Percentiles rank a stretch among this genome's conserved stretches.
phyloP scores from a whole-genome alignment of 2,888 invertebrate species.

The Slavum lentiscoides region DNA sequence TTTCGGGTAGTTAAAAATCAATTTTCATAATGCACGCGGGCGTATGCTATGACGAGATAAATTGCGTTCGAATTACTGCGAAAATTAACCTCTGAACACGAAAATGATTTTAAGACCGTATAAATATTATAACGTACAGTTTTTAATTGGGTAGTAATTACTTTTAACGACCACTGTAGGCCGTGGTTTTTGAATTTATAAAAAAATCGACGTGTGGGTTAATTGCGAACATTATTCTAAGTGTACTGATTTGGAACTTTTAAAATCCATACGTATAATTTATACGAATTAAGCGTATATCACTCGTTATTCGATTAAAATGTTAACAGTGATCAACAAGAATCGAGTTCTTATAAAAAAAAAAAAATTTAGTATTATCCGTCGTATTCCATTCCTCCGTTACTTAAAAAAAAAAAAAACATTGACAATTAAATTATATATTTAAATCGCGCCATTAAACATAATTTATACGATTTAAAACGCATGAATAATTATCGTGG shows the following conservation, averaged over 20 bases:
- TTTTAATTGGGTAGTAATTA: not conserved
- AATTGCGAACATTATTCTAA: not conserved
- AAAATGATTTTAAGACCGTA: not conserved
- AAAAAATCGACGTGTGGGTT: no score
- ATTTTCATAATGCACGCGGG: no score
- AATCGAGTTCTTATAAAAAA: no score
- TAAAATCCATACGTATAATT: not conserved
- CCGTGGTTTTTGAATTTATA: not conserved
- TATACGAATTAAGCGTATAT: no score
- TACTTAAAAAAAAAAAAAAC: not conserved
- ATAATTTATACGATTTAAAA: not conserved
- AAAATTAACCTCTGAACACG: not conserved
- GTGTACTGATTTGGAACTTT: not conserved
- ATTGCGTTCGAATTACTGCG: not conserved
- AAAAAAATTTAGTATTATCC: not conserved
- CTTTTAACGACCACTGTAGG: not conserved
- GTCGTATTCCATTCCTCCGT: not conserved
- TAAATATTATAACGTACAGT: no score
- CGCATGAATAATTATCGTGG: not conserved
- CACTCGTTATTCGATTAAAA: no score
- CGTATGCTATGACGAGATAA: not conserved
- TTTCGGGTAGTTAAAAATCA: no score
- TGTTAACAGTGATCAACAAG: not conserved
- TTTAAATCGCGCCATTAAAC: not conserved
- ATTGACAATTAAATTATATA: not conserved